Base-by-base conservation (phyloP, 2,113 vertebrate genomes). In the Pithys albifrons region DNA sequence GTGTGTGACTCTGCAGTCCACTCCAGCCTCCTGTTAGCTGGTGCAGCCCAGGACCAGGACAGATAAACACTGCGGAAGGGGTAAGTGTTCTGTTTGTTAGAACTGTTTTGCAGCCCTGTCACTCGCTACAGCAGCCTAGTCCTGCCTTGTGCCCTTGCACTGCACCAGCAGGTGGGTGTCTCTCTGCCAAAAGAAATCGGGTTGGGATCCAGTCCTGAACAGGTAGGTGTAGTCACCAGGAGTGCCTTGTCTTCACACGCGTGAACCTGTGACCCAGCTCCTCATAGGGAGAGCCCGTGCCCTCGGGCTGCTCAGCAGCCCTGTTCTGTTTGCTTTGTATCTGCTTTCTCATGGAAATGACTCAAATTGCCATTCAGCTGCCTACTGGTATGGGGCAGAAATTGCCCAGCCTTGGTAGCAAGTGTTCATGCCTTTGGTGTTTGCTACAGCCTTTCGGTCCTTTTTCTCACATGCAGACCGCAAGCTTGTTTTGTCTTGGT, bases 21-120 rank as follows among this genome's bases (percentile, higher is more conserved):
- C 54, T 51, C 13, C 52, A 45, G 51, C 46, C 39, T 51, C n/a
- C 57, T 24, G 29, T 31, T 15, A 27, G 54, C 2, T 33, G 29
- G 80, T 3, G n/a, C 48, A 61, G 62, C 52, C 57, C 0, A 0
- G 23, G 54, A 31, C 20, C 37, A 46, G 2, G 14, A n/a, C 1
- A 13, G 51, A 10, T 8, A 37, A 48, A 25, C 0, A 2, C 49
- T 41, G 71, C 0, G 12, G 58, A 37, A 52, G 31, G 19, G 19
- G 11, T 49, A 16, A n/a, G 65, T 64, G 35, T 28, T 59, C 5
- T 9, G 13, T 35, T 77, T 62, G 19, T 23, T 67, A 7, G 22
- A 27, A 10, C 43, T 54, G 41, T 6, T 29, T 1, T 3, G n/a
- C 70, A 78, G 29, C n/a, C 13, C 5, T 12, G 46, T 31, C 51